These are phyloP conservation scores for Amia ocellicauda DNA, from an alignment of 2,113 vertebrate species.

Conservation along the genomic window DNA sequence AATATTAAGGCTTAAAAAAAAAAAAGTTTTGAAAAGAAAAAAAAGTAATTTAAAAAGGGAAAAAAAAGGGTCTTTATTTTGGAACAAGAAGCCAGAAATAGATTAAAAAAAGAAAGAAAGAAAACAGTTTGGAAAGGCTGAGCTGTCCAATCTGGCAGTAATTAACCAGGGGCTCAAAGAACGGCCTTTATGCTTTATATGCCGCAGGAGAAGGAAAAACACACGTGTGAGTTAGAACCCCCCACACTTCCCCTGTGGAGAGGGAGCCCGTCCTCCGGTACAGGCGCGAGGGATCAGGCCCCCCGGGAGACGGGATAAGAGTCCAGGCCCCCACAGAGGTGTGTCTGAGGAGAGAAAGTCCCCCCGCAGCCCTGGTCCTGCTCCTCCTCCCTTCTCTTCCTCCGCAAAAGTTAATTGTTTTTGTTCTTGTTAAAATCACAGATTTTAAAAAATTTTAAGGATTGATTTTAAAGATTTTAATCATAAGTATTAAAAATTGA, in stretches of 20 bases:
- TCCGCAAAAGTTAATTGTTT: no score
- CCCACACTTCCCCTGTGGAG: background rate
- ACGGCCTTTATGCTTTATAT: constrained; percentile 21
- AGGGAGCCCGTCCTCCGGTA: constrained; percentile 1
- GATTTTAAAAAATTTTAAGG: no score
- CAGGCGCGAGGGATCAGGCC: constrained; percentile 19
- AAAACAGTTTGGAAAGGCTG: constrained; percentile 21
- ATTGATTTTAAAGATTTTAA: no score
- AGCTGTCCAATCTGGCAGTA: constrained; percentile 30
- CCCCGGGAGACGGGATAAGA: constrained; percentile 17
- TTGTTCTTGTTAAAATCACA: no score
- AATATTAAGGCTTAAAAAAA: constrained; percentile 19
- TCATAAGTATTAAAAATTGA: no score
- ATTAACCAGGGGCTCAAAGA: constrained; percentile 29
- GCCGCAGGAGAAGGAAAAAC: constrained; percentile 19
- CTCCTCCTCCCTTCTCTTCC: no score
- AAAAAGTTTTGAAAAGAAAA: constrained; percentile 11
- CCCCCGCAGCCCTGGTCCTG: no score
- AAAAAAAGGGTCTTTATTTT: background rate
- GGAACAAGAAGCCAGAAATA: constrained; percentile 24
- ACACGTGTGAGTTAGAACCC: constrained; percentile 20
- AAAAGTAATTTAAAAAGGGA: constrained; percentile 5
- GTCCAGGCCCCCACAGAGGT: constrained; percentile 10
- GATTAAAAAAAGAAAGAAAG: constrained; percentile 28
- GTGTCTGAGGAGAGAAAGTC: constrained; percentile 7